Evolutionary conservation across 2,888 invertebrate species (phyloP).

Genomic region (Theretra japonica): DNA sequence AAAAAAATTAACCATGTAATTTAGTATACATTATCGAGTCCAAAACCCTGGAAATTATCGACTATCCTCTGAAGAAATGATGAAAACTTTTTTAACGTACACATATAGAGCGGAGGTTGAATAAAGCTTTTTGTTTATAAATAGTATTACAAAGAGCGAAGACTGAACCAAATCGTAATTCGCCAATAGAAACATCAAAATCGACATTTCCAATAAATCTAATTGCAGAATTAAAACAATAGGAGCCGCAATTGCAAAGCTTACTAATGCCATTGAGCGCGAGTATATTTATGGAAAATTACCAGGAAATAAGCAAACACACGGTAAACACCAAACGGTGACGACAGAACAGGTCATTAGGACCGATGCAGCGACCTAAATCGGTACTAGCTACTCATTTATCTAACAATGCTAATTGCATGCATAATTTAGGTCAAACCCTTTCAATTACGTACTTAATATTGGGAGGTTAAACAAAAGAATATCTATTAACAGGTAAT

Average conservation of each 20-base stretch:
- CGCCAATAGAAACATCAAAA: too few relatives aligned
- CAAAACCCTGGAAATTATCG: too few relatives aligned
- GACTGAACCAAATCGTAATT: too few relatives aligned
- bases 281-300: conserved; percentile 4
- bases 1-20: too few relatives aligned
- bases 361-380: conserved; percentile 16
- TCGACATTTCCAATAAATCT: not conserved
- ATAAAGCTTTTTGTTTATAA: too few relatives aligned
- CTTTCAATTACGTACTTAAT: conserved; percentile 12
- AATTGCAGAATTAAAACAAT: not conserved
- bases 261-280: not conserved
- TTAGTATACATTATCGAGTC: too few relatives aligned
- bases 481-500: not conserved
- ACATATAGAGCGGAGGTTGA: too few relatives aligned
- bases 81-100: too few relatives aligned
- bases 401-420: conserved; percentile 24
- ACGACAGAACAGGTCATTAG: conserved; percentile 8
- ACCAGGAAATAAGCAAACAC: conserved; percentile 14
- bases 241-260: not conserved
- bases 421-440: conserved; percentile 7
- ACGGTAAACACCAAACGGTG: conserved; percentile 10
- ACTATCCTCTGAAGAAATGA: too few relatives aligned
- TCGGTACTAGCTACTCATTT: conserved; percentile 19
- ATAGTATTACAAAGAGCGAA: too few relatives aligned
- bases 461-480: not conserved